Evolutionary conservation across 2,797 vertebrate genomes (phyloP), one percentile per base, ranked within the genome.

Genomic region (Enteromius viviparus): DNA sequence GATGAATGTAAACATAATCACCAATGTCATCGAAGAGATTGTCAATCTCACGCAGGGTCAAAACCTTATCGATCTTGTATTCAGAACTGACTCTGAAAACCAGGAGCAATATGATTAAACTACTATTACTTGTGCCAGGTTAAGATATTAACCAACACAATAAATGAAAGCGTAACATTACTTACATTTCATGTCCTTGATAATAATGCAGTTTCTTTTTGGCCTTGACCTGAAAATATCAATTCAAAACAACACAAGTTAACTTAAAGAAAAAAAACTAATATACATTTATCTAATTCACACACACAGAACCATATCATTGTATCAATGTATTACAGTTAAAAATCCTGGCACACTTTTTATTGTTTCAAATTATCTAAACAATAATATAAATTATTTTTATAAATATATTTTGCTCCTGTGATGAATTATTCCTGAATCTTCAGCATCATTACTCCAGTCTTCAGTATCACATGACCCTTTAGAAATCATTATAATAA

Each of bases 21-120:
- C 93, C 92, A n/a, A 94, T 47, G 80, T 93, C 92, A 86, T 94
- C 93, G 87, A 95, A 94, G 34, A 93, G 87, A 53, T 29, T 87
- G 51, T 94, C 93, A 53, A 93, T 65, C 34, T 93, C 91, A 68
- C 32, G 82, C n/a, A 92, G 3, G 40, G 84, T 32, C 32, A 85
- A 84, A 79, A 86, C 72, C 85, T 17, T 0, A 40, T 51, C 75
- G 3, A 83, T 74, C 34, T 49, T 85, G 17, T 64, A 85, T 72
- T 26, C 58, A 7, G 79, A 76, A 14, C 29, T 15, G 32, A 68
- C 5, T 74, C 95, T 95, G 74, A 81, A 91, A 90, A 89, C 12
- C 10, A 78, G 84, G 5, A 85, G 45, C 45, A 66, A 58, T 6
- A 14, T 29, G 29, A 15, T 53, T 23, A 53, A 53, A 51, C 37